A percentile compares a stretch with the other conserved stretches of the same genome.
Conservation (phyloP, 1,140 invertebrate genomes). For the Colletes latitarsis region DNA sequence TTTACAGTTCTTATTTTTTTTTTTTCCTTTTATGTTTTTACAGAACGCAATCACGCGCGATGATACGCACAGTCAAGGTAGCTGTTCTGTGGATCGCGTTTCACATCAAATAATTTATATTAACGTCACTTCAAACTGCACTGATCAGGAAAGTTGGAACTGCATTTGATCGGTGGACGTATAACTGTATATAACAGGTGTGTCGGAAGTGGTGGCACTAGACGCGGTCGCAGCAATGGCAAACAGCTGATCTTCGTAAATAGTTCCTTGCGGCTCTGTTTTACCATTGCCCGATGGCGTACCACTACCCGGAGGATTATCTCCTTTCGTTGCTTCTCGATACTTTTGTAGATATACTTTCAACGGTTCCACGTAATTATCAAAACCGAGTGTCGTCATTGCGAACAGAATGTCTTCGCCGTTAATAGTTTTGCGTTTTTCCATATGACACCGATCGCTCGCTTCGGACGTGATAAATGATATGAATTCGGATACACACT, state of each 20-base stretch:
- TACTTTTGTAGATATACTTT: conserved; percentile 99
- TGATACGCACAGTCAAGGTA: background rate
- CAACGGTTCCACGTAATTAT: conserved; percentile 98
- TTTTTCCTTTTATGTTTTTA: background rate
- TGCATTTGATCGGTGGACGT: conserved; percentile 79
- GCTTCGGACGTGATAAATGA: conserved; percentile 99
- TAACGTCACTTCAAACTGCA: conserved; percentile 34
- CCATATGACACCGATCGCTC: conserved; percentile 97
- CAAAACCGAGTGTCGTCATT: conserved; percentile 98
- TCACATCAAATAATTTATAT: conserved; percentile 45
- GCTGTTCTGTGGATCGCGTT: conserved; percentile 10
- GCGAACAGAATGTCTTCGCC: conserved; percentile 99
- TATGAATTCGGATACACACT: conserved; percentile 99
- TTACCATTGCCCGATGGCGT: conserved; percentile 72
- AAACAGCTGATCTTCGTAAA: conserved; percentile 80
- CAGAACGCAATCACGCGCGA: conserved; percentile 19
- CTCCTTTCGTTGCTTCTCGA: conserved; percentile 87
- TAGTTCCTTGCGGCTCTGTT: conserved; percentile 66
- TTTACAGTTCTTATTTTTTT: conserved; percentile 5
- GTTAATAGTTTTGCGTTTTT: conserved; percentile 99
- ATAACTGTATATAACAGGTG: conserved; percentile 80
- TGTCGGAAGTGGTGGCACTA: conserved; percentile 76
- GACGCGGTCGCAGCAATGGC: conserved; percentile 74
- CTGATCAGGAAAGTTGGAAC: conserved; percentile 77
- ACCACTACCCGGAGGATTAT: conserved; percentile 71